Percentiles rank a stretch among this genome's conserved stretches.
Conservation (phyloP, 2,888 invertebrate genomes). For the Cetonia aurata region DNA sequence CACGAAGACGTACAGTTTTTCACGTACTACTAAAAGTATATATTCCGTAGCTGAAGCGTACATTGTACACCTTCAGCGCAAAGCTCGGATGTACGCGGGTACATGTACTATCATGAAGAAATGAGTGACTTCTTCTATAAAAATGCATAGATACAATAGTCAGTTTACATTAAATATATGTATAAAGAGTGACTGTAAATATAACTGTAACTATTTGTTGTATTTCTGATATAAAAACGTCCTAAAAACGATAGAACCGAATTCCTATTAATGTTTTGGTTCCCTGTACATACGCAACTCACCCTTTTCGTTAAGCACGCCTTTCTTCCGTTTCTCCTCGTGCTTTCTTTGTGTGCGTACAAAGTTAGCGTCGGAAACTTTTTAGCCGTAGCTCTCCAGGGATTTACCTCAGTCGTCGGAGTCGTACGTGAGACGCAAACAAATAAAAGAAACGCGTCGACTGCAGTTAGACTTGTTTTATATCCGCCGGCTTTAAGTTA, state of each 20-base stretch:
- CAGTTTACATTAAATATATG: no score
- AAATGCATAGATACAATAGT: no score
- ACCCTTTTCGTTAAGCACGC: slow-evolving; percentile 37
- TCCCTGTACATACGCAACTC: slow-evolving; percentile 45
- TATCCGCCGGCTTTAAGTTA: slow-evolving; percentile 49
- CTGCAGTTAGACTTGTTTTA: slow-evolving; percentile 53
- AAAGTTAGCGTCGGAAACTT: slow-evolving; percentile 63
- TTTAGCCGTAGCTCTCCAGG: slow-evolving; percentile 60
- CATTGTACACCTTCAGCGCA: no score
- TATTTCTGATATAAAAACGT: neutral
- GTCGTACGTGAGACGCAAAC: slow-evolving; percentile 61
- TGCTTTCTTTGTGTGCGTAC: slow-evolving; percentile 61
- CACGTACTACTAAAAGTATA: no score
- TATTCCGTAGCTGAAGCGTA: no score
- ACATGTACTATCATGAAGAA: no score
- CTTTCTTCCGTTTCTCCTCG: slow-evolving; percentile 51
- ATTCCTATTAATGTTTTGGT: slow-evolving; percentile 23
- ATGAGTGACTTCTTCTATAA: no score
- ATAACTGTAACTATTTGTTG: neutral
- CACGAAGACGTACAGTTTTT: no score
- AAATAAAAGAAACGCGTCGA: slow-evolving; percentile 60
- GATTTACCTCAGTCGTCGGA: slow-evolving; percentile 59
- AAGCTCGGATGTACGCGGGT: no score
- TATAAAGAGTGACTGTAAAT: no score
- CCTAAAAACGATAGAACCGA: neutral